phyloP scores from a whole-genome alignment of 2,888 invertebrate genomes.

The Macrosoma leucophasiata region DNA sequence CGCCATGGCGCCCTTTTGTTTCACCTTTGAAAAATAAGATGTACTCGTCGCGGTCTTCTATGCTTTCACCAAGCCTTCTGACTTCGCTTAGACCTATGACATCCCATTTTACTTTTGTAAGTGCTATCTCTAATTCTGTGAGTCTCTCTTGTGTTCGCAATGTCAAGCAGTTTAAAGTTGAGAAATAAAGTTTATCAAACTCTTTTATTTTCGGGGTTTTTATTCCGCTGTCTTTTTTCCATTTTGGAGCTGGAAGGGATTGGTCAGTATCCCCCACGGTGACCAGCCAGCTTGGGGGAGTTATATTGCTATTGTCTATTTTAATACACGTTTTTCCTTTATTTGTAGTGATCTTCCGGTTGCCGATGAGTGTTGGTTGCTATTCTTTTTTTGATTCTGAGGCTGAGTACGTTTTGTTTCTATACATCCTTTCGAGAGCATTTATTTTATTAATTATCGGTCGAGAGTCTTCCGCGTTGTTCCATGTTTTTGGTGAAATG shows the following conservation, averaged over 20 bases:
- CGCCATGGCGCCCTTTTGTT: conserved; percentile 3
- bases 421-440: no score
- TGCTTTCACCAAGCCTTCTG: conserved; percentile 10
- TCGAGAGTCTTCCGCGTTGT: conserved; percentile 4
- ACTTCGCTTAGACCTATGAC: conserved; percentile 12
- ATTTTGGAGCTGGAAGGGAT: conserved; percentile 12
- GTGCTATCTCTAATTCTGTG: no score
- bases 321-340: background rate
- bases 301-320: background rate
- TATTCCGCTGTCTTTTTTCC: no score
- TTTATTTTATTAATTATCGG: conserved; percentile 14
- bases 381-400: no score
- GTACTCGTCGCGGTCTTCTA: background rate
- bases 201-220: no score
- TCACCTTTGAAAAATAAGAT: conserved; percentile 4
- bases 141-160: no score
- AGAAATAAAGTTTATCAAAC: no score
- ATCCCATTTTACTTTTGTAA: no score
- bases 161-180: no score
- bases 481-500: no score
- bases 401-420: no score
- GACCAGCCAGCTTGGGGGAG: conserved; percentile 15
- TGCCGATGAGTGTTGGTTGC: conserved; percentile 10
- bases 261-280: conserved; percentile 13
- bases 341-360: conserved; percentile 10